Evolutionary conservation across 2,113 vertebrate genomes (phyloP), one percentile per base, ranked within the genome.

Genomic region (Parotia lawesii): DNA sequence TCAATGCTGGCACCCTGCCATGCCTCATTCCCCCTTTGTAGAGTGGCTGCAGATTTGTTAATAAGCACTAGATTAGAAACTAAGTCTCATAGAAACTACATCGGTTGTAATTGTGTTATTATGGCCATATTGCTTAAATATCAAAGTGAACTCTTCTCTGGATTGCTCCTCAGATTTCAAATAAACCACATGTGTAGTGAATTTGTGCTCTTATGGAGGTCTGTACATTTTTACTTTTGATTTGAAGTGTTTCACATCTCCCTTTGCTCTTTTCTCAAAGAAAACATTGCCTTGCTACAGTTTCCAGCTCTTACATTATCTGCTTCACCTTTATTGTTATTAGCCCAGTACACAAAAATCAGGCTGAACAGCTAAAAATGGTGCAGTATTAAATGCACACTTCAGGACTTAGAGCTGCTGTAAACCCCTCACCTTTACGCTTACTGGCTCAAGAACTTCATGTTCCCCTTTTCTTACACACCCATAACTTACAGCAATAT

Each of bases 371-470:
- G 60, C 75, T 95, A 33, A 94, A 94, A 44, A 80, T 15, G 64
- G 53, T 21, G 76, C 4, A 4, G 29, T 45, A 80, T 80, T 86
- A 95, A 94, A 85, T 1, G 5, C 84, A 78, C 70, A 79, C 82
- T 93, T 80, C 87, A 81, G 82, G 64, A 94, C 53, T 80, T 88
- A 88, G 0, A 88, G 87, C 85, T 56, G 28, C 85, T 51, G 38
- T 96, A 95, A 96, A 93, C 14, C 85, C 37, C 72, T 94, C 87
- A 96, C 75, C 85, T 93, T 90, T 77, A 48, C 2, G 6, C 64
- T 95, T 51, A 35, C 67, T 70, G 50, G 58, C 85, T 91, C 75
- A 62, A 79, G 85, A 95, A 91, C 85, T 95, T 70, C 78, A 31
- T 25, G 58, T 48, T 84, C 74, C n/a, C 28, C 31, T 83, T 97